These are phyloP conservation scores for Clitarchus hookeri DNA, from an alignment of 2,888 invertebrate species.

Conservation along the genomic window DNA sequence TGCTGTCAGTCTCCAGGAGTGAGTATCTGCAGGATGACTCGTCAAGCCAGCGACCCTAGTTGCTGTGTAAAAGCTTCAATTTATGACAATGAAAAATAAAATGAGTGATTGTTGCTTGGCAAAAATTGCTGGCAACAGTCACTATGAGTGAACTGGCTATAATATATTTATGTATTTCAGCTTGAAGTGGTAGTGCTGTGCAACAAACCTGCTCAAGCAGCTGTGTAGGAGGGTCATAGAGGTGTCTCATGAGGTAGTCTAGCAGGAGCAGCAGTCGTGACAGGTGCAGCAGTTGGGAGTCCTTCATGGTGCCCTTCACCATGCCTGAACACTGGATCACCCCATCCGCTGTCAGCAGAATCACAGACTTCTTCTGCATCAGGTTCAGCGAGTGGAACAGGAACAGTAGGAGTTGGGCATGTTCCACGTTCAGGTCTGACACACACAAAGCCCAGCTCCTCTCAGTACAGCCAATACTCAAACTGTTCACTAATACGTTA, in stretches of 20 bases:
- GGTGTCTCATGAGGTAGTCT: constrained; percentile 93
- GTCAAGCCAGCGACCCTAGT: too few relatives aligned
- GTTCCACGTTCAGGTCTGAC: constrained; percentile 91
- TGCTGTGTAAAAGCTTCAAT: too few relatives aligned
- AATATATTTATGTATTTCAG: too few relatives aligned
- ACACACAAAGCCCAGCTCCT: too few relatives aligned
- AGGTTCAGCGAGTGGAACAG: constrained; percentile 92
- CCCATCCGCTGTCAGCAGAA: constrained; percentile 80
- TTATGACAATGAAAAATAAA: too few relatives aligned
- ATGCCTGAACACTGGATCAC: constrained; percentile 70
- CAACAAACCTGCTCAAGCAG: constrained; percentile 77
- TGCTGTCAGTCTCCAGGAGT: too few relatives aligned
- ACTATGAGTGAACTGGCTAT: too few relatives aligned
- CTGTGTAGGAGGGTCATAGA: constrained; percentile 89
- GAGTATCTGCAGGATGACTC: too few relatives aligned
- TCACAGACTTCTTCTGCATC: constrained; percentile 95
- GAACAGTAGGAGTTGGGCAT: constrained; percentile 90
- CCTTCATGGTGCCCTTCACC: constrained; percentile 56
- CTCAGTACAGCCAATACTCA: too few relatives aligned
- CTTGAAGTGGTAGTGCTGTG: not conserved
- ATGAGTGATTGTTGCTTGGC: too few relatives aligned
- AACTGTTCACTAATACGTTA: too few relatives aligned
- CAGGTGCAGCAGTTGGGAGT: constrained; percentile 77
- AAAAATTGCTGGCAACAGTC: too few relatives aligned
- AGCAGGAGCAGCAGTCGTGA: constrained; percentile 84